Evolutionary conservation across 2,797 vertebrate species (phyloP).

Genomic region (Microctenopoma stevenorrisi): DNA sequence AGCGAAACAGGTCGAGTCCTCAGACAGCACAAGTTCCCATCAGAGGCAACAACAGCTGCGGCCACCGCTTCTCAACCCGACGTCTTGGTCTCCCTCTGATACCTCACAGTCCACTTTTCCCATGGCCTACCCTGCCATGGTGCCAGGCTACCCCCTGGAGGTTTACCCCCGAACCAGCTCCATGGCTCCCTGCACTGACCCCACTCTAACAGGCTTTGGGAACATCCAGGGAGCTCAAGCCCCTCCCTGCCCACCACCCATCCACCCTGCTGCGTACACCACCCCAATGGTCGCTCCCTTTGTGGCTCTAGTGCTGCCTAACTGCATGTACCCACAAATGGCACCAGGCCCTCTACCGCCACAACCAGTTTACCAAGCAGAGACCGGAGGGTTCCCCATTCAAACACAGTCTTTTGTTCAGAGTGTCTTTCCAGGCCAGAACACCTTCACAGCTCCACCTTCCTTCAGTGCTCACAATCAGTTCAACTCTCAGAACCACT

Average conservation of each 20-base stretch:
- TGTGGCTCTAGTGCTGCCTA: conserved; percentile 89
- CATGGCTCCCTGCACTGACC: conserved; percentile 62
- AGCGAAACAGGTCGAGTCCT: conserved; percentile 86
- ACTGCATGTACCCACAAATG: conserved; percentile 84
- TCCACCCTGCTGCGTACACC: conserved; percentile 79
- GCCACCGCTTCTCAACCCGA: conserved; percentile 79
- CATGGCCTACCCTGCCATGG: conserved; percentile 83
- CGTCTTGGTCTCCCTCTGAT: conserved; percentile 89
- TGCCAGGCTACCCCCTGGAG: conserved; percentile 88
- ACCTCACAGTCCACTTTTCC: conserved; percentile 89
- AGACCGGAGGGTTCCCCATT: conserved; percentile 43
- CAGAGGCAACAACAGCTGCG: conserved; percentile 75
- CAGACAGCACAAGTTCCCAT: conserved; percentile 86
- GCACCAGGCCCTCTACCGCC: conserved; percentile 46
- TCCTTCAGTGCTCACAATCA: conserved; percentile 72
- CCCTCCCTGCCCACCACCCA: conserved; percentile 58
- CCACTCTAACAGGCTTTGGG: conserved; percentile 71
- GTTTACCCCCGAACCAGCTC: conserved; percentile 82
- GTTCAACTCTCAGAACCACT: conserved; percentile 69
- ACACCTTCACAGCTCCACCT: conserved; percentile 65
- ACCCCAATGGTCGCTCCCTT: conserved; percentile 87
- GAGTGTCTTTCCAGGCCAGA: conserved; percentile 69
- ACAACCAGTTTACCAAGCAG: conserved; percentile 61
- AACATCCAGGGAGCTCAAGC: conserved; percentile 75
- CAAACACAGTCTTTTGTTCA: conserved; percentile 61